Conservation (phyloP, 2,113 vertebrate species). For the Malaclemys terrapin region DNA sequence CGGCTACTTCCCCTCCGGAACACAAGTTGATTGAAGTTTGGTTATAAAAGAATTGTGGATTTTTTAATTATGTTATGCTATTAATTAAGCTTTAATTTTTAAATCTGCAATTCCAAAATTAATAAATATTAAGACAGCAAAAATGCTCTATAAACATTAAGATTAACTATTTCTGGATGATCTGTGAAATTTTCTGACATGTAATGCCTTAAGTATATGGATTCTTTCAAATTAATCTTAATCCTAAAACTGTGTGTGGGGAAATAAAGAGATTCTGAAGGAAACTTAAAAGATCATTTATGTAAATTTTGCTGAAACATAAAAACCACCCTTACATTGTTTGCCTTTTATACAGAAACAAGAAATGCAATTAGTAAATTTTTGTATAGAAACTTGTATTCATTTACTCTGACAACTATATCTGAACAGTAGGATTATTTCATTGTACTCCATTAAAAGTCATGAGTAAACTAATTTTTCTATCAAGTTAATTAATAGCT, state of each 20-base stretch:
- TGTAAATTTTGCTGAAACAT: neutral
- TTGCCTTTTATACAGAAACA: neutral
- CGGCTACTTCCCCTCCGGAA: neutral
- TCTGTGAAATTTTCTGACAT: neutral
- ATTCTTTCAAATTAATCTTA: neutral
- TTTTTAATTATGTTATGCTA: neutral
- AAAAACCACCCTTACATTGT: neutral
- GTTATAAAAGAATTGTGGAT: neutral
- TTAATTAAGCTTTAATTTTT: neutral
- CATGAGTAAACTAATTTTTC: neutral
- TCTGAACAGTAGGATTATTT: neutral
- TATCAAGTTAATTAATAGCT: neutral
- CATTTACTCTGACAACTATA: neutral
- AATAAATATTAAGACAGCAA: neutral
- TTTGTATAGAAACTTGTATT: neutral
- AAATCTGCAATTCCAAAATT: neutral
- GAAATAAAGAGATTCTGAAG: neutral
- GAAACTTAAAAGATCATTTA: neutral
- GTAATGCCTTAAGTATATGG: neutral
- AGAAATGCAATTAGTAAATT: neutral
- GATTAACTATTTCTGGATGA: neutral
- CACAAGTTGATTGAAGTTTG: neutral
- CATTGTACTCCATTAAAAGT: neutral
- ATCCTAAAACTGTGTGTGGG: neutral
- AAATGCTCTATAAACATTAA: neutral